Percentiles rank a stretch among this genome's conserved stretches.
Evolutionary conservation across 1,140 invertebrate genomes (phyloP).

Genomic region (Drosophila ercepeae): DNA sequence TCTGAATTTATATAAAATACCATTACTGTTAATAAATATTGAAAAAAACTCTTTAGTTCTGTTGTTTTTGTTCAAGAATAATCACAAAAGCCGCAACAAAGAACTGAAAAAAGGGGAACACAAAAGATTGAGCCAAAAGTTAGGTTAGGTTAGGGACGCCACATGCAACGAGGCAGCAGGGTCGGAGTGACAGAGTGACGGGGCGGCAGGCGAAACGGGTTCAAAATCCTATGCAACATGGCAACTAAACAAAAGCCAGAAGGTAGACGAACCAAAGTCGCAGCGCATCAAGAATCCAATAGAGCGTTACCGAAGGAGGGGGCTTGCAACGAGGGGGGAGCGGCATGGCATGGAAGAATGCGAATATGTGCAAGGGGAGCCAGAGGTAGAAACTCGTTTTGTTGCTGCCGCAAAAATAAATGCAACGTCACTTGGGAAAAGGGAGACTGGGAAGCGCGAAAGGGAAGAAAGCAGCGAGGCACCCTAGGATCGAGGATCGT

Average conservation of each 20-base stretch:
- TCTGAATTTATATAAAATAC: too few relatives aligned
- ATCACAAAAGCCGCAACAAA: constrained; percentile 39
- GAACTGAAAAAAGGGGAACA: constrained; percentile 29
- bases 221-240: constrained; percentile 83
- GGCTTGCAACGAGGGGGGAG: constrained; percentile 18
- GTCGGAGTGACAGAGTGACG: not conserved
- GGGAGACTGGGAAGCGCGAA: not conserved
- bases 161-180: constrained; percentile 41
- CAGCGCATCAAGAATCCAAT: constrained; percentile 53
- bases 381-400: constrained; percentile 49
- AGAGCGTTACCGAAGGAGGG: constrained; percentile 50
- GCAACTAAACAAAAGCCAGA: constrained; percentile 68
- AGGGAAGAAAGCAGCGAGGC: constrained; percentile 6
- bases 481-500: constrained; percentile 41
- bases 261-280: constrained; percentile 74
- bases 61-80: too few relatives aligned
- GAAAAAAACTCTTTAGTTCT: too few relatives aligned
- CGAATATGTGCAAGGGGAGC: not conserved
- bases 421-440: constrained; percentile 67
- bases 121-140: constrained; percentile 61
- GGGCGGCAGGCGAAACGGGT: constrained; percentile 61
- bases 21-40: too few relatives aligned
- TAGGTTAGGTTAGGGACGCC: constrained; percentile 82
- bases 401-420: constrained; percentile 37
- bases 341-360: constrained; percentile 7